Evolutionary conservation across 2,888 invertebrate genomes (phyloP).

Genomic region (Spisula solida): DNA sequence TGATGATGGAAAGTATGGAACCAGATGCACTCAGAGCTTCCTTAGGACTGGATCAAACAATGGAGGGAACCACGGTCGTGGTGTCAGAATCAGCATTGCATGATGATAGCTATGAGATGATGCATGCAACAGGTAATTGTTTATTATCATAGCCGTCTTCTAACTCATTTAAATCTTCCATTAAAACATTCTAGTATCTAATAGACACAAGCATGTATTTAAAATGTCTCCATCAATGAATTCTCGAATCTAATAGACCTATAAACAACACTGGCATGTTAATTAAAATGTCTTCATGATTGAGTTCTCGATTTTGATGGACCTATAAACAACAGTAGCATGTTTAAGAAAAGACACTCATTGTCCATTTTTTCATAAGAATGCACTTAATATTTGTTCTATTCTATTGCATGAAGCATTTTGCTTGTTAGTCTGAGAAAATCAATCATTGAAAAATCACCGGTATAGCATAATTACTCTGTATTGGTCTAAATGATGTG

Average conservation of each 20-base stretch:
- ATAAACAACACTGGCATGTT: background rate
- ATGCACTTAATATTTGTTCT: background rate
- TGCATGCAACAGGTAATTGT: constrained; percentile 63
- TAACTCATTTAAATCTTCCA: background rate
- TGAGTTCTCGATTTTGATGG: background rate
- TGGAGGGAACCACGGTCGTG: background rate
- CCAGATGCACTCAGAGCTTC: constrained; percentile 41
- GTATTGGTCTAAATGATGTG: too few relatives aligned
- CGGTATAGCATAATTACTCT: too few relatives aligned
- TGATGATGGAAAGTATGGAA: constrained; percentile 35
- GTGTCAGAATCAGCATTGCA: constrained; percentile 5
- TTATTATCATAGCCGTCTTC: background rate
- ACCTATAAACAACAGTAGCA: background rate
- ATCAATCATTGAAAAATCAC: background rate
- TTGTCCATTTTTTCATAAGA: background rate
- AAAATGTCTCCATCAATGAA: background rate
- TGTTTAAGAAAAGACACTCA: background rate
- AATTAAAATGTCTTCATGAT: background rate
- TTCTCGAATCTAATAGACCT: background rate
- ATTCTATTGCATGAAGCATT: background rate
- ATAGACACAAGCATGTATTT: too few relatives aligned
- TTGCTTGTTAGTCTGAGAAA: background rate
- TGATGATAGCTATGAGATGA: constrained; percentile 13
- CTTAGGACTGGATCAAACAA: constrained; percentile 38
- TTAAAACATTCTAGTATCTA: too few relatives aligned